Evolutionary conservation across 2,113 vertebrate species (phyloP).

Genomic region (Anoplopoma fimbria): DNA sequence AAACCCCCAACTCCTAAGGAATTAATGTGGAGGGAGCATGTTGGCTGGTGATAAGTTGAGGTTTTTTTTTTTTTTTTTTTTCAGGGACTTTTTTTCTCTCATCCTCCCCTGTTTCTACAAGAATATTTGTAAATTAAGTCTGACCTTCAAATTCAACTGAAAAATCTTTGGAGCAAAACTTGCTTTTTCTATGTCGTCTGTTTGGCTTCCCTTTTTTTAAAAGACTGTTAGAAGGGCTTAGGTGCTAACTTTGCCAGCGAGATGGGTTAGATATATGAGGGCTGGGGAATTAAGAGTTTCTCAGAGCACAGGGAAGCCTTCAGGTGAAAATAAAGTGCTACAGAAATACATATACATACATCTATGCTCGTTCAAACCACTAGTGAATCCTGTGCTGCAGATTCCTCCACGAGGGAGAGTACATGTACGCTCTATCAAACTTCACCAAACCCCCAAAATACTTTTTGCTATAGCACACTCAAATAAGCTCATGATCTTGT

Average conservation of each 20-base stretch:
- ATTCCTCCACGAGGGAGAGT: constrained; percentile 1
- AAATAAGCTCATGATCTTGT: not conserved
- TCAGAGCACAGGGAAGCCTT: constrained; percentile 26
- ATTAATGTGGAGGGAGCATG: constrained; percentile 61
- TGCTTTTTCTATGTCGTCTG: not conserved
- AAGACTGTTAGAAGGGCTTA: constrained; percentile 28
- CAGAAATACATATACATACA: constrained; percentile 25
- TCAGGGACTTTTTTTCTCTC: constrained; percentile 10
- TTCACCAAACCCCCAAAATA: not conserved
- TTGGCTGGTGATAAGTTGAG: constrained; percentile 63
- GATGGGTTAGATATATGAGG: constrained; percentile 3
- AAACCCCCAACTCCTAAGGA: constrained; percentile 44
- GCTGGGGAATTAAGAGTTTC: constrained; percentile 40
- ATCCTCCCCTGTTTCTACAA: constrained; percentile 31
- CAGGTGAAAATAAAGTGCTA: constrained; percentile 34
- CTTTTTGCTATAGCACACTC: not conserved
- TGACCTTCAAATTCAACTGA: constrained; percentile 61
- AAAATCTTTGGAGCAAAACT: constrained; percentile 36
- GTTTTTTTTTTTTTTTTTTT: constrained; percentile 23
- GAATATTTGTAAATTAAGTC: constrained; percentile 44
- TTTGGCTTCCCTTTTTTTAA: constrained; percentile 23
- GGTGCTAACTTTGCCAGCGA: constrained; percentile 18
- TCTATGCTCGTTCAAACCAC: constrained; percentile 24
- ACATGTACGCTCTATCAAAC: not conserved
- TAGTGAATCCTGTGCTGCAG: constrained; percentile 7